A percentile compares a stretch with the other conserved stretches of the same genome.
Evolutionary conservation across 2,888 invertebrate species (phyloP).

Genomic region (Cactoblastis cactorum): DNA sequence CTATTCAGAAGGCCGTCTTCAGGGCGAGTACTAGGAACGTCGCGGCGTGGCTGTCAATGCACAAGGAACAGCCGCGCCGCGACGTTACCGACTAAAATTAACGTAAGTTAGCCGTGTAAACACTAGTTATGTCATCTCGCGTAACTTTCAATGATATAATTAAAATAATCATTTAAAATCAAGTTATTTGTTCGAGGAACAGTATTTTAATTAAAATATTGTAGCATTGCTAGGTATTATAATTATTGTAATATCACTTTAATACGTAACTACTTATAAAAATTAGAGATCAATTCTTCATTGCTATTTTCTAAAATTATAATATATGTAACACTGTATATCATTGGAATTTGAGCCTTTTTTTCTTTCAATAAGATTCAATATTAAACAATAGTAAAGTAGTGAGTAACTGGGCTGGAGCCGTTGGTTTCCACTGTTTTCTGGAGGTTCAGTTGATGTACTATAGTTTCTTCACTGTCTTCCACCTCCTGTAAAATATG

Average conservation of each 20-base stretch:
- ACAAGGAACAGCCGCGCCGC: too few species aligned
- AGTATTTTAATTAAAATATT: neutral
- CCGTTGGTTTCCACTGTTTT: slow-evolving; percentile 36
- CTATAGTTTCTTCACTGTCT: slow-evolving; percentile 26
- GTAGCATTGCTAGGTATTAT: too few species aligned
- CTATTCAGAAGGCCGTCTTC: too few species aligned
- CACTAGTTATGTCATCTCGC: too few species aligned
- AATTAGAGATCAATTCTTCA: slow-evolving; percentile 6
- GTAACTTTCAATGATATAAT: too few species aligned
- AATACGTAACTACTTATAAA: neutral
- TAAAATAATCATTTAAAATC: neutral
- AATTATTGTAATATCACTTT: slow-evolving; percentile 11
- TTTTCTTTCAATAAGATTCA: neutral
- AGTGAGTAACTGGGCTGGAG: slow-evolving; percentile 46
- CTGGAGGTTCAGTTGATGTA: slow-evolving; percentile 42
- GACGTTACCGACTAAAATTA: too few species aligned
- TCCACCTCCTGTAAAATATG: slow-evolving; percentile 31
- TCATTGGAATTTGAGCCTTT: neutral
- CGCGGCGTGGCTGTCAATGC: too few species aligned
- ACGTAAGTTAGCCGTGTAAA: too few species aligned
- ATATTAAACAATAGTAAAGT: slow-evolving; percentile 50
- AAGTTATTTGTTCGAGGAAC: slow-evolving; percentile 9
- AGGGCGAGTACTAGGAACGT: too few species aligned
- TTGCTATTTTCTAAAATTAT: neutral
- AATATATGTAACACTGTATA: too few species aligned